Base-by-base conservation (phyloP, 2,888 invertebrate genomes). In the Papilio demoleus region DNA sequence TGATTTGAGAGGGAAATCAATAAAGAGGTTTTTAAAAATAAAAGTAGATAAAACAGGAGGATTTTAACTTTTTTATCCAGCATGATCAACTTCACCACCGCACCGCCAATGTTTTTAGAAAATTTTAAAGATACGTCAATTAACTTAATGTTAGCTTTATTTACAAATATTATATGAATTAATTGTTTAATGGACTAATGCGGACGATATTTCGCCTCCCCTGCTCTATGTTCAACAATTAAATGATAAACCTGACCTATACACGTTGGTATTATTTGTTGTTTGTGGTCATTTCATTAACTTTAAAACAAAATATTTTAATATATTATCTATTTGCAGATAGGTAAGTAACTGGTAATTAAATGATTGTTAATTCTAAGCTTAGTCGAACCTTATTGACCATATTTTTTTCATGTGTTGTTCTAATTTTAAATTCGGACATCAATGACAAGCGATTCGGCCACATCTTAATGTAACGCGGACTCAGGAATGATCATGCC, bases 401-500 rank as follows among this genome's bases (percentile, higher is more conserved):
- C n/a, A n/a, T n/a, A 14, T 38, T 38, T 36, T 36, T 38, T 38
- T 1, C 6, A 42, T 47, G 1, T 27, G n/a, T n/a, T n/a, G n/a
- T n/a, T 19, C 1, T 50, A 22, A 27, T 50, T 50, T 50, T 14
- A 27, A n/a, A 24, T 27, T 24, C 1, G 14, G 8, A 6, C 12
- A 12, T 11, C 22, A 24, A 19, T 14, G 24, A 14, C 24, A 27
- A 24, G 24, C 50, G 14, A 24, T 27, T 27, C 4, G 14, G 14
- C 24, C 12, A 14, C 50, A 50, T 24, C 50, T 27, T n/a, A 50
- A 27, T 27, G 40, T 38, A 24, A 53, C 4, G 60, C 58, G 63
- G 73, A 70, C 70, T 71, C 34, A 38, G 72, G 73, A 70, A 76
- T 74, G 72, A 70, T 70, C 73, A 60, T 73, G 71, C 68, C 70